Evolutionary conservation across 2,113 vertebrate species (phyloP).

Genomic region (Hylia prasina): DNA sequence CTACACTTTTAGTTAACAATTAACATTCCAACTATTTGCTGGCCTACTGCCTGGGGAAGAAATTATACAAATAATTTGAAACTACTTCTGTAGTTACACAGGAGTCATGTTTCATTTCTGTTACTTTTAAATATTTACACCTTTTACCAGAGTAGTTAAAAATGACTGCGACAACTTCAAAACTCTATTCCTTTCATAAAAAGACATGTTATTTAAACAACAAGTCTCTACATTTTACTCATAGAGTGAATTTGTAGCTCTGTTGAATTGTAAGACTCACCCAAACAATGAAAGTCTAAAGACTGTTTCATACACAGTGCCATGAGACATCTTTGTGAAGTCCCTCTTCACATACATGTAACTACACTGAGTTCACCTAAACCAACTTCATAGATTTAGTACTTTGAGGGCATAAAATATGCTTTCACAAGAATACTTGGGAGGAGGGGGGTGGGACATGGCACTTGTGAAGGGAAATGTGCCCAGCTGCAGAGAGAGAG

Average conservation of each 20-base stretch:
- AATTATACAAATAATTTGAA: neutral
- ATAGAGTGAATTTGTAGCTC: neutral
- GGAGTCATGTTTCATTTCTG: neutral
- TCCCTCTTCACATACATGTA: neutral
- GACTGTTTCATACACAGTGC: neutral
- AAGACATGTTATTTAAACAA: neutral
- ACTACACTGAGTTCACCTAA: neutral
- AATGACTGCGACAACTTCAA: neutral
- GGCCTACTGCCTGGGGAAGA: neutral
- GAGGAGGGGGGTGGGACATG: neutral
- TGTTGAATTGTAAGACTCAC: neutral
- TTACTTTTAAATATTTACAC: neutral
- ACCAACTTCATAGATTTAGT: neutral
- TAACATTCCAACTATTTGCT: conserved; percentile 31
- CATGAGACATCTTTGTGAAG: neutral
- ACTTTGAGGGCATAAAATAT: neutral
- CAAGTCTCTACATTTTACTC: neutral
- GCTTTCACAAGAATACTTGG: neutral
- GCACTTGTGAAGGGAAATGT: neutral
- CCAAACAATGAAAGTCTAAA: neutral
- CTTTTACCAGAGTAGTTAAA: neutral
- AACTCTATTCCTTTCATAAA: neutral
- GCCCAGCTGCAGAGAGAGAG: neutral
- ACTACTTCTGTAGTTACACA: neutral
- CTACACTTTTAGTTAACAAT: conserved; percentile 24